Base-by-base conservation (phyloP, 2,797 vertebrate species). In the Leuciscus waleckii region DNA sequence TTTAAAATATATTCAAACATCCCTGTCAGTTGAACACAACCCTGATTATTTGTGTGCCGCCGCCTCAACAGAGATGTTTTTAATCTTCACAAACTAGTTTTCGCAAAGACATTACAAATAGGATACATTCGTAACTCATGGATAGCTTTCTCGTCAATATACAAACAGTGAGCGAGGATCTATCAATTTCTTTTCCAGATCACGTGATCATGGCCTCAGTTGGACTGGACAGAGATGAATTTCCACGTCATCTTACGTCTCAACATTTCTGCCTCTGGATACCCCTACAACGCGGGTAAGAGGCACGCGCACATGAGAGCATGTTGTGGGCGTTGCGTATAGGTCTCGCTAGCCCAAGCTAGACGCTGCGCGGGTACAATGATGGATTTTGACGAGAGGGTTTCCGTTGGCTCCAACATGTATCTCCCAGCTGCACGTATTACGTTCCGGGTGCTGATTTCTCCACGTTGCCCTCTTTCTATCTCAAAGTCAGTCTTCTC, bases 321-420 rank as follows among this genome's bases (percentile, higher is more conserved):
- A 98, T 98, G 98, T 97, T 97, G 96, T 97, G 96, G 97, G 96
- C 95, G 94, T 96, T 93, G 84, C 69, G 70, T 96, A 95, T 96
- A 95, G 96, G 95, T 93, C 80, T 75, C 65, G 95, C 96, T 92
- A 96, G 95, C 93, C 96, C 94, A 92, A 95, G 96, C 94, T 95
- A 96, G 96, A 95, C 93, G 75, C 67, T 56, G 43, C 78, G 26
- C 84, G 51, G 69, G 70, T 92, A 94, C 94, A 84, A 97, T 97
- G 95, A 99, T 99, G 98, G 98, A 99, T 99, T 98, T 99, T 97
- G 97, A 99, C 96, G 97, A 99, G 92, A 97, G 97, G 93, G 96
- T 98, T 92, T 95, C 97, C 92, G 98, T 98, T 94, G 97, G 97
- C 93, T 97, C 98, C 91, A 99, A 97, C 93, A 98, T 98, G 97